These are phyloP conservation scores for Thripadectes ignobilis DNA, from an alignment of 2,797 vertebrate species.

Conservation along the genomic window DNA sequence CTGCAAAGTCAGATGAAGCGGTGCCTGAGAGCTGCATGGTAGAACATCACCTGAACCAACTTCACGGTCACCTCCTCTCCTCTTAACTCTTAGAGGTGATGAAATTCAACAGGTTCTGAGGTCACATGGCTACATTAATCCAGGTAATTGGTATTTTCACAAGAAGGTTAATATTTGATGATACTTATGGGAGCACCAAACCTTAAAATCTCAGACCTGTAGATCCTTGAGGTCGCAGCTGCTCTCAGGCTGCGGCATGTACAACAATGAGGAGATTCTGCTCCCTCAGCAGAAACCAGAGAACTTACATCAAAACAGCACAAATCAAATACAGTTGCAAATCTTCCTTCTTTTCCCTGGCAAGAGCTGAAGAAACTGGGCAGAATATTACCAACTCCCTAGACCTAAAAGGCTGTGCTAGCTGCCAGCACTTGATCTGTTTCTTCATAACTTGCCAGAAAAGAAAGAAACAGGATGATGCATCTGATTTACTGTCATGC, in stretches of 20 bases:
- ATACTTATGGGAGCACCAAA: background rate
- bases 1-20: background rate
- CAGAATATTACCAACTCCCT: background rate
- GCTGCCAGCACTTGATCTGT: background rate
- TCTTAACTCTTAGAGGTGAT: background rate
- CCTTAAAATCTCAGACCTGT: background rate
- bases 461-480: background rate
- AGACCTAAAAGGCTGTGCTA: background rate
- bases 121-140: background rate
- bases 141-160: background rate
- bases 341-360: background rate
- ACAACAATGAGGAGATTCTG: background rate
- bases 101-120: background rate
- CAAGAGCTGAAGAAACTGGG: conserved; percentile 5
- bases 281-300: conserved; percentile 14
- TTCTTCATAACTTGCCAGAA: conserved; percentile 18
- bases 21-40: background rate
- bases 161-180: background rate
- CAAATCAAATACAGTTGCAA: background rate
- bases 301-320: background rate
- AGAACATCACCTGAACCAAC: background rate
- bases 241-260: background rate
- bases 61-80: background rate
- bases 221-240: background rate
- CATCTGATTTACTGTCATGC: background rate